phyloP scores from a whole-genome alignment of 2,113 vertebrate species.

The Enhydra lutris region DNA sequence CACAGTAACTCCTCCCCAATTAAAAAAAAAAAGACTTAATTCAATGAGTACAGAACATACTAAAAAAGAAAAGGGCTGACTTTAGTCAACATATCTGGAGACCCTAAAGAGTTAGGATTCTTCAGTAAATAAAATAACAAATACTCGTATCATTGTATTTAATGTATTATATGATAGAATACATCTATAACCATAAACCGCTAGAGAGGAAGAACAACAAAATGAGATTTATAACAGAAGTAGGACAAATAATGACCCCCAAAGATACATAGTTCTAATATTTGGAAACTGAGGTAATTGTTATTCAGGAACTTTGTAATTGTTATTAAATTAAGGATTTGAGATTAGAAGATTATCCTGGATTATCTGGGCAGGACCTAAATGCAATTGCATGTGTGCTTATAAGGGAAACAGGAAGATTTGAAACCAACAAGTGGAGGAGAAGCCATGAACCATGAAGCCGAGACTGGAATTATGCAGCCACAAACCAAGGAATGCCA shows the following conservation, averaged over 20 bases:
- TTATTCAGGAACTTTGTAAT: not conserved
- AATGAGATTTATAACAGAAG: not conserved
- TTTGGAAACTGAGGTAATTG: not conserved
- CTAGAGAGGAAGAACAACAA: not conserved
- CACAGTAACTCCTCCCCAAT: not conserved
- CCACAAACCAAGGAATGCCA: not conserved
- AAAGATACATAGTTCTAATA: not conserved
- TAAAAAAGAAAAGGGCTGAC: not conserved
- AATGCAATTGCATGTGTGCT: not conserved
- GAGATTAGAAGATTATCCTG: not conserved
- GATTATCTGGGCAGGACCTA: not conserved
- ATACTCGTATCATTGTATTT: not conserved
- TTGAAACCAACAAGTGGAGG: not conserved
- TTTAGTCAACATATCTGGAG: not conserved
- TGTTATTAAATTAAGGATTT: not conserved
- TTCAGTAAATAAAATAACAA: not conserved
- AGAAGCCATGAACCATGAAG: not conserved
- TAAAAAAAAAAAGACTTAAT: not conserved
- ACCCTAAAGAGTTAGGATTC: not conserved
- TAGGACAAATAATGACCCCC: not conserved
- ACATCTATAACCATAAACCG: not conserved
- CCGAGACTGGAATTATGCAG: not conserved
- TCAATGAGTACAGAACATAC: not conserved
- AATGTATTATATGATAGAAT: not conserved
- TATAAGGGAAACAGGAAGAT: not conserved